Evolutionary conservation across 2,113 vertebrate genomes (phyloP).

Genomic region (Leuciscus idus): DNA sequence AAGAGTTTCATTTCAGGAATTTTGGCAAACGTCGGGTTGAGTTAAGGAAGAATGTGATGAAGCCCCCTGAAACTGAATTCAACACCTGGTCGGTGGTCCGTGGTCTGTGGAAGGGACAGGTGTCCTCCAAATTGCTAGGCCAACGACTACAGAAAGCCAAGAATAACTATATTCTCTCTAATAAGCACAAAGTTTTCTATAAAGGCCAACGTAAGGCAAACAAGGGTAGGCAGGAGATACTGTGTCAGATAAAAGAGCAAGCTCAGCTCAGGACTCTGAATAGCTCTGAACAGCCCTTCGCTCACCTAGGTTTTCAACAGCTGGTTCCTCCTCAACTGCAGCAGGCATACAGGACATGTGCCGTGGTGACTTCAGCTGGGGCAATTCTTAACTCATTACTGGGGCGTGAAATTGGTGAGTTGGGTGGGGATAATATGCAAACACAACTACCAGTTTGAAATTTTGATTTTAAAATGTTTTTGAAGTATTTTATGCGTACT

Average conservation of each 20-base stretch:
- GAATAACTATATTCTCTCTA: constrained; percentile 76
- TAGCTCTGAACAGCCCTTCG: constrained; percentile 83
- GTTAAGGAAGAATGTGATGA: background rate
- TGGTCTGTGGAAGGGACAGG: constrained; percentile 82
- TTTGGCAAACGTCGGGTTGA: background rate
- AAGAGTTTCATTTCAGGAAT: background rate
- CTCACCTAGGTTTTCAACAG: constrained; percentile 78
- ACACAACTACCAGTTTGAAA: background rate
- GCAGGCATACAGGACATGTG: constrained; percentile 81
- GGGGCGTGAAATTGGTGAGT: constrained; percentile 87
- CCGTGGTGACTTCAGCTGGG: constrained; percentile 87
- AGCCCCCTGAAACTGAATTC: background rate
- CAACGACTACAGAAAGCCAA: constrained; percentile 80
- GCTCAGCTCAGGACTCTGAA: constrained; percentile 79
- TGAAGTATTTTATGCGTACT: background rate
- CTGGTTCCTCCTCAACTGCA: constrained; percentile 76
- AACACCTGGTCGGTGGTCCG: constrained; percentile 79
- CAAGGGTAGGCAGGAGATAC: constrained; percentile 70
- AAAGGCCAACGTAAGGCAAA: constrained; percentile 65
- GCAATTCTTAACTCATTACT: constrained; percentile 86
- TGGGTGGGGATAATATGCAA: background rate
- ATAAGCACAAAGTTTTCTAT: constrained; percentile 83
- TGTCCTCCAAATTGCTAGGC: constrained; percentile 80
- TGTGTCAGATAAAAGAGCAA: constrained; percentile 79
- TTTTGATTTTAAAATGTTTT: background rate